These are phyloP conservation scores for Castor canadensis DNA, from an alignment of 2,113 vertebrate genomes.

Conservation along the genomic window DNA sequence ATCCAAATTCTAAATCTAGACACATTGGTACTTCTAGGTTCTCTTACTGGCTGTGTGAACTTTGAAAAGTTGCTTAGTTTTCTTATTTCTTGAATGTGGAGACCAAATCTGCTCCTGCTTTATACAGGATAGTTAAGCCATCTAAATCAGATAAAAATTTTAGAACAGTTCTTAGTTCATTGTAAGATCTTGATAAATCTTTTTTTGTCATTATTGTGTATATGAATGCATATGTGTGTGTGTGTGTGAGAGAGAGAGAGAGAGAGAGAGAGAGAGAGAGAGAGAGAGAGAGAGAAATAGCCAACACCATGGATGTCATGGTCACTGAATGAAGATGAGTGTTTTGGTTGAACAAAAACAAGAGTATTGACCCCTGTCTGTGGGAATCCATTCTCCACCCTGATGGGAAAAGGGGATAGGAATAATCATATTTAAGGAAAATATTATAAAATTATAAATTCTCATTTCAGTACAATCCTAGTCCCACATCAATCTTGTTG, in stretches of 20 bases:
- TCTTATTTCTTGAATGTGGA: neutral
- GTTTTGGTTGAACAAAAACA: neutral
- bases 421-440: neutral
- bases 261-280: too few species aligned
- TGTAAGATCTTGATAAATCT: neutral
- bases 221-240: neutral
- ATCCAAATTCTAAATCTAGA: neutral
- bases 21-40: neutral
- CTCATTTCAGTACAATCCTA: neutral
- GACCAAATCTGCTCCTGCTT: neutral
- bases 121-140: neutral
- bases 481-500: neutral
- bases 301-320: neutral
- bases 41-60: neutral
- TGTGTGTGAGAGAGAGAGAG: too few species aligned
- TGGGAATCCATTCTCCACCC: neutral
- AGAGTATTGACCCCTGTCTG: neutral
- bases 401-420: neutral
- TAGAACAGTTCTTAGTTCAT: neutral
- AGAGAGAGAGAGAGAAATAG: too few species aligned
- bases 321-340: neutral
- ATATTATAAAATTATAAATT: neutral
- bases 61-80: neutral
- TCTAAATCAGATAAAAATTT: neutral
- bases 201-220: neutral